Evolutionary conservation across 1,140 invertebrate species (phyloP), one percentile per base, ranked within the genome.

Genomic region (Yoshiicerus persimilis): DNA sequence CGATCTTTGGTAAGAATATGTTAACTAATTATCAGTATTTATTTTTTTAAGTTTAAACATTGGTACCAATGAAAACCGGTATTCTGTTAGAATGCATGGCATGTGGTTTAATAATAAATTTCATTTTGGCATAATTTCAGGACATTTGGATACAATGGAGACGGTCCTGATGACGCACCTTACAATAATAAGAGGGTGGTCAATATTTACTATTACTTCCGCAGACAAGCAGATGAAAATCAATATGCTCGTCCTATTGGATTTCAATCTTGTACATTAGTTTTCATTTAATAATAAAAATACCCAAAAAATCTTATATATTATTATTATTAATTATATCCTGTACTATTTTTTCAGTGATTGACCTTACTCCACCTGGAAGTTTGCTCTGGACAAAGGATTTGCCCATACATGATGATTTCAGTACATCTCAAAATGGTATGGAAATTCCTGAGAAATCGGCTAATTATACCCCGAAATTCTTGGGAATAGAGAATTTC

Each of bases 221-320:
- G 87, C 11, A 64, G 77, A 90, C 38, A 90, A 90, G 36, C 87
- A 89, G 25, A n/a, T n/a, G n/a, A n/a, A n/a, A n/a, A n/a, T n/a
- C n/a, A n/a, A n/a, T n/a, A n/a, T n/a, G n/a, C n/a, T 90, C 90
- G 89, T 88, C 90, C 90, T 8, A 20, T 90, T 27, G 83, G 87
- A 34, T 90, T 90, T 85, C 47, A 85, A 6, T 41, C 86, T 62
- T 36, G 90, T 90, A 88, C 4, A 30, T n/a, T n/a, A 87, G 36
- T 70, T 34, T 4, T 64, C 9, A 16, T 5, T 64, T 11, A n/a
- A n/a, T n/a, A n/a, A n/a, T n/a, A n/a, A n/a, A n/a, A n/a, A n/a
- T n/a, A n/a, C n/a, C n/a, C n/a, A n/a, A n/a, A n/a, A n/a, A n/a
- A n/a, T n/a, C n/a, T n/a, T 25, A 5, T 13, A 47, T 27, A n/a